Evolutionary conservation across 2,797 vertebrate species (phyloP).

Genomic region (Urophycis tenuis): DNA sequence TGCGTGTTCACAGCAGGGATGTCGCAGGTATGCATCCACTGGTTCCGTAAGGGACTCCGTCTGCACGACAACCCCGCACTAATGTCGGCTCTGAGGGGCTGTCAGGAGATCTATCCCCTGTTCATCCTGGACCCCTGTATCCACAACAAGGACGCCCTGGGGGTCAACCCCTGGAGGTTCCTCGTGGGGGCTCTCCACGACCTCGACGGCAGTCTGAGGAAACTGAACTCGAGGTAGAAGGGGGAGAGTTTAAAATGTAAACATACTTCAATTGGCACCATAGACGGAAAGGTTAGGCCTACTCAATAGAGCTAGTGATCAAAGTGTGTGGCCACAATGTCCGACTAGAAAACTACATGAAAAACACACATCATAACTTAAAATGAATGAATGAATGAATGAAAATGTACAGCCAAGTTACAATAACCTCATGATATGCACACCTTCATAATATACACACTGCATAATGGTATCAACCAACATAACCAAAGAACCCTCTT

Average conservation of each 20-base stretch:
- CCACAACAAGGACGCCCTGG: constrained; percentile 39
- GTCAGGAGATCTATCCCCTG: constrained; percentile 63
- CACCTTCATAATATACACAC: too few species aligned
- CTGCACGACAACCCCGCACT: constrained; percentile 72
- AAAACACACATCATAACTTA: too few species aligned
- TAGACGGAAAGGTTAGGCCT: background rate
- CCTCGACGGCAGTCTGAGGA: constrained; percentile 66
- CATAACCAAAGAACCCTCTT: too few species aligned
- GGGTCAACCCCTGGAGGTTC: constrained; percentile 63
- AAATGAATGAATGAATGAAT: too few species aligned
- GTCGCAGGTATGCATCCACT: constrained; percentile 64
- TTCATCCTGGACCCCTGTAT: constrained; percentile 67
- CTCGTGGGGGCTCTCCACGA: constrained; percentile 64
- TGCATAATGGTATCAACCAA: too few species aligned
- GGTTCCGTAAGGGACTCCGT: constrained; percentile 74
- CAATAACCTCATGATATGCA: too few species aligned
- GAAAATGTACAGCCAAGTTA: too few species aligned
- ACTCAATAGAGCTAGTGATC: background rate
- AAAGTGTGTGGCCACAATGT: too few species aligned
- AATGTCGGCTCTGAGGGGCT: constrained; percentile 57
- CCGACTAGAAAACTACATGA: too few species aligned
- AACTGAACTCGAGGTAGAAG: constrained; percentile 65
- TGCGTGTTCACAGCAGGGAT: constrained; percentile 34
- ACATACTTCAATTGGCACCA: background rate
- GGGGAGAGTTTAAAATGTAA: too few species aligned